Percentiles rank a stretch among this genome's conserved stretches.
Conservation (phyloP, 2,797 vertebrate genomes). For the Serranus cabrilla region DNA sequence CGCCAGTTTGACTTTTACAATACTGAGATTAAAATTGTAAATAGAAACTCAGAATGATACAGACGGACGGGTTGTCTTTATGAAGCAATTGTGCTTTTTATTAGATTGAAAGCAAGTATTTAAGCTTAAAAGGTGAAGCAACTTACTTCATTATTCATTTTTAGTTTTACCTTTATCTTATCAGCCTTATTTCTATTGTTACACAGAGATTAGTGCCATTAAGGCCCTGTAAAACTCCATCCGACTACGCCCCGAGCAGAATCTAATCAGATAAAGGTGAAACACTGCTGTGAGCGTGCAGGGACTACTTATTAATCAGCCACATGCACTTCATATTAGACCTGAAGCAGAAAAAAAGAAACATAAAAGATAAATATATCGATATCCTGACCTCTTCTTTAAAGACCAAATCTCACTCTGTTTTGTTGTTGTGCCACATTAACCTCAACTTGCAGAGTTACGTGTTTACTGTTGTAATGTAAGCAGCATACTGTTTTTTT, state of each 20-base stretch:
- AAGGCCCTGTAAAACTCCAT: not conserved
- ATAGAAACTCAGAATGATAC: not conserved
- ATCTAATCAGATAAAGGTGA: not conserved
- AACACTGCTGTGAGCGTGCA: not conserved
- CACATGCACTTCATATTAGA: too few species aligned
- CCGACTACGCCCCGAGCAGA: not conserved
- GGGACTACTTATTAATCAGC: too few species aligned
- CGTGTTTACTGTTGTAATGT: too few species aligned
- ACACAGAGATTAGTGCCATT: not conserved
- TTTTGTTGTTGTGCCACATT: not conserved
- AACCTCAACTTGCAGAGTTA: not conserved
- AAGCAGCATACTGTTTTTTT: too few species aligned
- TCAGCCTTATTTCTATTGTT: not conserved
- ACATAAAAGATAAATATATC: not conserved
- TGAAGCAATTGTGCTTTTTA: too few species aligned
- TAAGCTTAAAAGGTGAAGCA: not conserved
- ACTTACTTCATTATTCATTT: not conserved
- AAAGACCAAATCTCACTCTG: not conserved
- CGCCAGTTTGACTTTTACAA: not conserved
- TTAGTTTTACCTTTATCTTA: not conserved
- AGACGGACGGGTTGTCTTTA: not conserved
- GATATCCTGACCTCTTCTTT: not conserved
- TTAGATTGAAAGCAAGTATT: too few species aligned
- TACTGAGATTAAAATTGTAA: not conserved
- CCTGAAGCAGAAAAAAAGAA: too few species aligned